phyloP scores from a whole-genome alignment of 1,140 invertebrate species.

The Metopolophium dirhodum region DNA sequence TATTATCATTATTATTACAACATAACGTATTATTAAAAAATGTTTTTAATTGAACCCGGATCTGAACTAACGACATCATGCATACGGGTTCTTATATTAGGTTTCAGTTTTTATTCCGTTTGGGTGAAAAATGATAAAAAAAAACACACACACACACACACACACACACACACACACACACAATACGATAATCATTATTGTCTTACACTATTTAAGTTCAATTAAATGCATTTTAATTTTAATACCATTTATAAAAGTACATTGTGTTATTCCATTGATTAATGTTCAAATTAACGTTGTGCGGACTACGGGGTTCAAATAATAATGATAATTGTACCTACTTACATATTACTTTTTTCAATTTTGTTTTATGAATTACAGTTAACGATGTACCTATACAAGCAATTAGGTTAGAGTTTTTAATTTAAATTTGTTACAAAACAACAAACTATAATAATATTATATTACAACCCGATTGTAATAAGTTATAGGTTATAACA shows the following conservation, averaged over 20 bases:
- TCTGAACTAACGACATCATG: constrained; percentile 28
- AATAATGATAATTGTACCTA: background rate
- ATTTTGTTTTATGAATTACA: background rate
- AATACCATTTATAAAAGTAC: background rate
- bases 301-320: background rate
- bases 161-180: background rate
- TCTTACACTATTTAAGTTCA: constrained; percentile 23
- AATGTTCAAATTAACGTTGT: background rate
- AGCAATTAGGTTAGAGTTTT: background rate
- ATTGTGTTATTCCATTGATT: constrained; percentile 16
- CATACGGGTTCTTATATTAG: constrained; percentile 45
- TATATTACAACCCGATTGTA: background rate
- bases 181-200: constrained; percentile 5
- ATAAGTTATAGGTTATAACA: background rate
- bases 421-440: background rate
- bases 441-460: background rate
- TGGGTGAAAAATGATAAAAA: constrained; percentile 3
- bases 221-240: constrained; percentile 38
- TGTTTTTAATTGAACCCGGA: constrained; percentile 54
- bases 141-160: background rate
- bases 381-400: background rate
- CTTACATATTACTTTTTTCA: background rate
- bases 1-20: constrained; percentile 34
- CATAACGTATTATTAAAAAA: constrained; percentile 39
- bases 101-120: constrained; percentile 34